Conservation (phyloP, 2,888 invertebrate species). For the Aspidiotus destructor region DNA sequence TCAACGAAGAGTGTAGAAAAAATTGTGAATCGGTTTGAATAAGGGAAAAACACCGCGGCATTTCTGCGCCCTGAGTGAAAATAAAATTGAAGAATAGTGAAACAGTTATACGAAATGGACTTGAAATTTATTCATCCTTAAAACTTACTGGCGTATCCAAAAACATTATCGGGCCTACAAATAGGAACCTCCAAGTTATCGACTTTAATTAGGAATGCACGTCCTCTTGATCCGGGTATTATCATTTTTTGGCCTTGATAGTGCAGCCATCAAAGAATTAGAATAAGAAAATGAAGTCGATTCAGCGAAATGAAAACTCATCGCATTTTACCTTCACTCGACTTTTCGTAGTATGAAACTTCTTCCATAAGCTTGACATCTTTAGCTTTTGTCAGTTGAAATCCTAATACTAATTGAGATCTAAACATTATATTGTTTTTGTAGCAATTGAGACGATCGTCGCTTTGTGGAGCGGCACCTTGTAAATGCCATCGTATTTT, state of each 20-base stretch:
- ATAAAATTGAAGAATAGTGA: background rate
- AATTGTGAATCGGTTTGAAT: background rate
- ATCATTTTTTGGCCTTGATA: background rate
- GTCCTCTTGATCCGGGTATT: background rate
- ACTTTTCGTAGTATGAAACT: background rate
- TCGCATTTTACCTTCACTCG: background rate
- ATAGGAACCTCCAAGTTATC: background rate
- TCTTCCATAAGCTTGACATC: background rate
- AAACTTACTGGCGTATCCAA: background rate
- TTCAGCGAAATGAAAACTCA: background rate
- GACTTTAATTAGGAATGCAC: background rate
- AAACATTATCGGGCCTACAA: background rate
- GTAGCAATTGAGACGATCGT: background rate
- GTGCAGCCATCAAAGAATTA: background rate
- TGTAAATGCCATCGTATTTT: slow-evolving; percentile 6
- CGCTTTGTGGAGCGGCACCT: background rate
- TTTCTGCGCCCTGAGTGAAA: background rate
- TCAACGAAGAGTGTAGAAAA: background rate
- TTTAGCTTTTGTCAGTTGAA: background rate
- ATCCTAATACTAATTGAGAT: background rate
- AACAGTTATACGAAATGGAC: background rate
- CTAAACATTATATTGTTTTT: background rate
- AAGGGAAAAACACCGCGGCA: background rate
- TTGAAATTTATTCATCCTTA: background rate
- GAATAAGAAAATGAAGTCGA: background rate